Evolutionary conservation across 2,888 invertebrate genomes (phyloP), one percentile per base, ranked within the genome.

Genomic region (Hydrotaea cyrtoneurina): DNA sequence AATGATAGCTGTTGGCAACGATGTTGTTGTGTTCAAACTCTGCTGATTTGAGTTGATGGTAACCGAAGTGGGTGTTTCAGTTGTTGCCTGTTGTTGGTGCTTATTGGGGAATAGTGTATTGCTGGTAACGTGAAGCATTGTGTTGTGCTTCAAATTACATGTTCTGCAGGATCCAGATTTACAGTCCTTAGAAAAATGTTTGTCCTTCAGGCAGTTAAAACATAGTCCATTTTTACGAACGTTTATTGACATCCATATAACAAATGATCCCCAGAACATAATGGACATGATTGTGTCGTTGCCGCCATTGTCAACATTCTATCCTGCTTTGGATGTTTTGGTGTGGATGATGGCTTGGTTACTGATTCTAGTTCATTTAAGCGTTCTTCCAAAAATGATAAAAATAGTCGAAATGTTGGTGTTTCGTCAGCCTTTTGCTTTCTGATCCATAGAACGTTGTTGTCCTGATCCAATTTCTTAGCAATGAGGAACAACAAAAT

Each of bases 81-180:
- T 2, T 69, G 43, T 69, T 72, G 13, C 1, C 15, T 17, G 13
- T 23, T 21, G 19, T 69, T 23, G 2, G 7, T 23, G 7, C 19
- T 11, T 50, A 4, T n/a, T 46, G 21, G 10, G 3, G 13, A 8
- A 39, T 39, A 10, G 10, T 2, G 10, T 39, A 7, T 55, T 15
- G 73, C 1, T 26, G 43, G 39, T 31, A 8, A 55, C n/a, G 50
- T 86, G 86, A 10, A 86, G 26, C 8, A 86, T 26, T 0, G 78
- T 69, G 26, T 83, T 82, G 21, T 86, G 83, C 23, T 64, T 86
- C n/a, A 21, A 1, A 15, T 69, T 62, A n/a, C 80, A 83, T 13
- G 21, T 83, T 46, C 19, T 76, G 15, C 80, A 86, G 8, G 57
- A 31, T 5, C 71, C 36, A 11, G 59, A 62, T 26, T 64, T 85